Evolutionary conservation across 1,140 invertebrate species (phyloP), one percentile per base, ranked within the genome.

Genomic region (Lordiphosa collinella): DNA sequence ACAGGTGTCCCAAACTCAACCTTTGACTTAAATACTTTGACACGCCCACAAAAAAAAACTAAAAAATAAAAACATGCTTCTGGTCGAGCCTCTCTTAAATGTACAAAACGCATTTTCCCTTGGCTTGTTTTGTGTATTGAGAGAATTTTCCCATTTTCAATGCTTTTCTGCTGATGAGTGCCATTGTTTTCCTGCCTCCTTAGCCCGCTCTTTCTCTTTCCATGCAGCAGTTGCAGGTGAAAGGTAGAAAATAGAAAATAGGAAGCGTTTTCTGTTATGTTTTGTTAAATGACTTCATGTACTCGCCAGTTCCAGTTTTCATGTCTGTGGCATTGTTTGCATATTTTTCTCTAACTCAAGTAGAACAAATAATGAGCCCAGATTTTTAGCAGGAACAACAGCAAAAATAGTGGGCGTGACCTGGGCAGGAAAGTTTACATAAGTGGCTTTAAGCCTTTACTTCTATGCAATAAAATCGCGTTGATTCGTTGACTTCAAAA

Each of bases 101-200:
- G 10, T 11, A 2, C 35, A 36, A 41, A 65, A 72, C 52, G 68
- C 55, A 71, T 80, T 56, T 67, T 57, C 50, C 51, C 47, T 58
- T 67, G 56, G 34, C 36, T 50, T 54, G 59, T 59, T 48, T 56
- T 74, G 47, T 49, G 51, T 66, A 61, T 50, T 40, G 32, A 40
- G 47, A 55, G 48, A 53, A 58, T 68, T 76, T 82, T 76, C 67
- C 61, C 68, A 75, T 76, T 72, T 82, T 68, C 76, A 82, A 63
- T 71, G 76, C 71, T 52, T 58, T 72, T 56, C 72, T 66, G 76
- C 72, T 82, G 76, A 82, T 82, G 78, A 82, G 67, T 59, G 54
- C 62, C 36, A 78, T 82, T 82, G 78, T 82, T 84, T 84, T 47
- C 49, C 22, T 25, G 12, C 35, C 40, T 40, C 4, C 22, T 25